These are phyloP conservation scores for Ormyrus nitidulus DNA, from an alignment of 2,888 invertebrate genomes.

Conservation along the genomic window DNA sequence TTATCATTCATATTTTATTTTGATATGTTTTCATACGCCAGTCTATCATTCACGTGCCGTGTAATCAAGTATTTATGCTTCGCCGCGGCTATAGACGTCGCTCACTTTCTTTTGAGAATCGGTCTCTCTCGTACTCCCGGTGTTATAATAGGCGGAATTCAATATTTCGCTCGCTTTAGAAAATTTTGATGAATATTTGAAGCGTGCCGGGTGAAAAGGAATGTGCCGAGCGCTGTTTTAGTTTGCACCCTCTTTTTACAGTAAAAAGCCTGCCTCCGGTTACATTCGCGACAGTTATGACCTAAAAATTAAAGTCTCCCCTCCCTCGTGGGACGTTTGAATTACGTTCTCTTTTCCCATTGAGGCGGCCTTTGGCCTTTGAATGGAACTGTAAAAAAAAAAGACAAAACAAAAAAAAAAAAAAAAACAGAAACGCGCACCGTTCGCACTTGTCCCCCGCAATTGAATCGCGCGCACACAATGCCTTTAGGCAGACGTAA, in stretches of 20 bases:
- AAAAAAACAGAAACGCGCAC: slow-evolving; percentile 1
- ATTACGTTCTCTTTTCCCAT: slow-evolving; percentile 36
- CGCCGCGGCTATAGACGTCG: neutral
- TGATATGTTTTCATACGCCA: slow-evolving; percentile 16
- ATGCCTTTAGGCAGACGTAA: slow-evolving; percentile 11
- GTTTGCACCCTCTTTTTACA: slow-evolving; percentile 2
- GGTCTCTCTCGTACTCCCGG: too few relatives aligned
- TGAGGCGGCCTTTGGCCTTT: slow-evolving; percentile 8
- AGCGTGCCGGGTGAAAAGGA: neutral
- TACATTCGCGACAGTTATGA: slow-evolving; percentile 52
- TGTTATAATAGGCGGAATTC: neutral
- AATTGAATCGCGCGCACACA: neutral
- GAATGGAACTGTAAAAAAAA: too few relatives aligned
- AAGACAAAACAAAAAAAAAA: too few relatives aligned
- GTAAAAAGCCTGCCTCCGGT: slow-evolving; percentile 15
- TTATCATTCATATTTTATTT: slow-evolving; percentile 21
- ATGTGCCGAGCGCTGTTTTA: neutral
- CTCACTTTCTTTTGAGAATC: neutral
- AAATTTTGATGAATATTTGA: neutral
- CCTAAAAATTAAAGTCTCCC: slow-evolving; percentile 54
- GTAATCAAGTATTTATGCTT: neutral
- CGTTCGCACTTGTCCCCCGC: slow-evolving; percentile 37
- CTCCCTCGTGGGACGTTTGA: slow-evolving; percentile 52
- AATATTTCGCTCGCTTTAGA: slow-evolving; percentile 10
- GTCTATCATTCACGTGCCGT: neutral